phyloP scores from a whole-genome alignment of 2,888 invertebrate species.

The Cyclophora punctaria region DNA sequence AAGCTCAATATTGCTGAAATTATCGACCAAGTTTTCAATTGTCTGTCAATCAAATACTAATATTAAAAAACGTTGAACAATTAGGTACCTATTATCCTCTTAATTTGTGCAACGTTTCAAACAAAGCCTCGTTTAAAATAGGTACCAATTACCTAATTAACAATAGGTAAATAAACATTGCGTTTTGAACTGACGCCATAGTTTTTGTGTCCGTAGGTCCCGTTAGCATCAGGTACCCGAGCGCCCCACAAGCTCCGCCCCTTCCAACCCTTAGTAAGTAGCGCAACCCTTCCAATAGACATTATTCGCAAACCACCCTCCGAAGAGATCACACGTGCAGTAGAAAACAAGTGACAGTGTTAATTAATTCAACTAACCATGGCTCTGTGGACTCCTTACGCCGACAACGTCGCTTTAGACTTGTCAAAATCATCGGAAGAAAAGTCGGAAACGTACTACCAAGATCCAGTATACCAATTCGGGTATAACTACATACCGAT shows the following conservation, averaged over 20 bases:
- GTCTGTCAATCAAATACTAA: too few relatives aligned
- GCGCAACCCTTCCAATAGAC: slow-evolving; percentile 16
- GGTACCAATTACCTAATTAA: background rate
- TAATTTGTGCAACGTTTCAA: too few relatives aligned
- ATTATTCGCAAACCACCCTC: slow-evolving; percentile 21
- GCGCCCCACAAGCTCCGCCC: slow-evolving; percentile 21
- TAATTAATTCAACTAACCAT: slow-evolving; percentile 21
- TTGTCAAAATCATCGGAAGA: slow-evolving; percentile 30
- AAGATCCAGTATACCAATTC: slow-evolving; percentile 17
- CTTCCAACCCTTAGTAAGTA: slow-evolving; percentile 19
- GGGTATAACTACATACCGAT: slow-evolving; percentile 19
- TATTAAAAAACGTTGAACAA: too few relatives aligned
- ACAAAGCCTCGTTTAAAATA: too few relatives aligned
- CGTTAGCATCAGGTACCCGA: slow-evolving; percentile 12
- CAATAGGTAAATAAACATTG: background rate
- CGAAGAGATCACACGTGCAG: slow-evolving; percentile 9
- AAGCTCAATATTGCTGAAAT: too few relatives aligned
- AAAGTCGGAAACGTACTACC: slow-evolving; percentile 6
- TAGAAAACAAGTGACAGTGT: background rate
- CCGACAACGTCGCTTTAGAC: slow-evolving; percentile 41
- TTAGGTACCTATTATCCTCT: too few relatives aligned
- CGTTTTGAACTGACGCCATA: slow-evolving; percentile 6
- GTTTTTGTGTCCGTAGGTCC: slow-evolving; percentile 18
- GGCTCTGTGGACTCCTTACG: slow-evolving; percentile 61
- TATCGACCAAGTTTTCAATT: too few relatives aligned